phyloP scores from a whole-genome alignment of 2,888 invertebrate species.

The Limenitis camilla region DNA sequence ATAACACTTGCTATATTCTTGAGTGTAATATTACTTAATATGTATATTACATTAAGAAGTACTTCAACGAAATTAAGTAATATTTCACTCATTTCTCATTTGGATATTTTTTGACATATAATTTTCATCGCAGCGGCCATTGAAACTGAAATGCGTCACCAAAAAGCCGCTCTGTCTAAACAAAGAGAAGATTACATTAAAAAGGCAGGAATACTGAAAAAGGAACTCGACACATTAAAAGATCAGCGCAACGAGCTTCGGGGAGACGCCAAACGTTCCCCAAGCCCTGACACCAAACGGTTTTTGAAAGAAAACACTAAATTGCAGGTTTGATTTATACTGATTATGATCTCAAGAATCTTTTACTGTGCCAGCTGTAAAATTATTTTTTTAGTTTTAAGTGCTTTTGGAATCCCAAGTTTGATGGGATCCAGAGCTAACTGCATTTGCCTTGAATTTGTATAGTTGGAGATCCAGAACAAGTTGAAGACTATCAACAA shows the following conservation, averaged over 20 bases:
- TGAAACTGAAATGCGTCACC: conserved; percentile 87
- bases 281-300: conserved; percentile 83
- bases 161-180: conserved; percentile 84
- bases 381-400: conserved; percentile 31
- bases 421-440: conserved; percentile 5
- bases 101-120: background rate
- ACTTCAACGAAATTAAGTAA: conserved; percentile 23
- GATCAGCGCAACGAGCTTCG: conserved; percentile 86
- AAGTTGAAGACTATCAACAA: conserved; percentile 88
- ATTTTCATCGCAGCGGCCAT: conserved; percentile 72
- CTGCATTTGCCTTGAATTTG: conserved; percentile 32
- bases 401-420: conserved; percentile 1
- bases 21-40: conserved; percentile 1
- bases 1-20: background rate
- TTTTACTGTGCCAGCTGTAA: conserved; percentile 22
- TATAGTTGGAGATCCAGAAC: conserved; percentile 83
- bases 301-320: conserved; percentile 89
- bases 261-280: conserved; percentile 78
- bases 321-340: conserved; percentile 79
- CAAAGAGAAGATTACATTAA: conserved; percentile 88
- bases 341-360: background rate
- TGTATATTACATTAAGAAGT: background rate
- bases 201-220: conserved; percentile 81
- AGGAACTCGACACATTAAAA: conserved; percentile 84
- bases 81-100: conserved; percentile 26